Base-by-base conservation (phyloP, 2,888 invertebrate species). In the Lingula anatina region DNA sequence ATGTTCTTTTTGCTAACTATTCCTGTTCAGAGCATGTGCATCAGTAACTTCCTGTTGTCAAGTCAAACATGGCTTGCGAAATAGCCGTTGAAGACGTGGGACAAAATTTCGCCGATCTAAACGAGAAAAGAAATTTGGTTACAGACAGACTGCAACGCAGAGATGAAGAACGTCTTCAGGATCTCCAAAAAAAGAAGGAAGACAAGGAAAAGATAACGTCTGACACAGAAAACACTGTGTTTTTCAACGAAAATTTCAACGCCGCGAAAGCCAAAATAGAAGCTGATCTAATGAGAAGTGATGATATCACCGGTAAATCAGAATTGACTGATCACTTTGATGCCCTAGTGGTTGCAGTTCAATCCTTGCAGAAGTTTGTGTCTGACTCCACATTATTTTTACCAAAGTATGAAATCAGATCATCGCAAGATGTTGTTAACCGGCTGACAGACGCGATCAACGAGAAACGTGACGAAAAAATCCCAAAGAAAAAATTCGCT, bases 401-500 rank as follows among this genome's bases (percentile, higher is more conserved):
- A 12, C 64, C 75, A 2, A 48, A 64, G 1, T 70, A 67, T 58
- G 68, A 71, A 31, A 49, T 73, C 2, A 59, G 65, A 36, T 59
- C 62, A 51, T 61, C 69, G 2, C 73, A 73, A 47, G 66, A 65
- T 28, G 46, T 53, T 1, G 47, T 75, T 4, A 51, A 50, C 21
- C 59, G 65, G 37, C 56, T 76, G 3, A 64, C 66, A 18, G 49
- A 36, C 23, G 51, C 57, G 42, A 64, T 75, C 20, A 67, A 70
- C 44, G 66, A 68, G 36, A 70, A 68, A 53, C 56, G 70, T 40
- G 67, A 70, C 26, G 53, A 56, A 15, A 47, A 69, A n/a, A 45
- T 73, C 4, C 75, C 75, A n/a, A 75, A 74, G 53, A 75, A 74
- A 51, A 75, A 73, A 49, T 76, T 76, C 63, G 70, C 72, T 2